Conservation (phyloP, 2,888 invertebrate species). For the Apantesis nais region DNA sequence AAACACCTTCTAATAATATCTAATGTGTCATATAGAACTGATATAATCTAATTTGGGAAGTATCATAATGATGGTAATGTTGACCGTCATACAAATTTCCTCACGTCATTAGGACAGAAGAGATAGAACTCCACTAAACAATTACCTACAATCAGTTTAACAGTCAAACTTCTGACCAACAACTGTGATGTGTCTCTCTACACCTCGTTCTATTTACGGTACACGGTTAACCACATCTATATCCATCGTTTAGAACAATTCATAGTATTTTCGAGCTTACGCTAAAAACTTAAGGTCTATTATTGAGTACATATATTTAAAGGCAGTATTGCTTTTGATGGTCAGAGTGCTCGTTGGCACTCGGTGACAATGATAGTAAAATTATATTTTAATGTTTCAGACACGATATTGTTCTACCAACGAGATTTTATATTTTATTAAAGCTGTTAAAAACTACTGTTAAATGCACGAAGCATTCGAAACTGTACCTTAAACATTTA, state of each 20-base stretch:
- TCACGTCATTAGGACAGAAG: constrained; percentile 1
- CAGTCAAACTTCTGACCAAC: constrained; percentile 35
- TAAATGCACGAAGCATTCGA: not conserved
- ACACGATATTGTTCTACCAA: constrained; percentile 23
- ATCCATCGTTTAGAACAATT: constrained; percentile 20
- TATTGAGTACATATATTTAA: constrained; percentile 19
- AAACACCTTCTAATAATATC: too few relatives aligned
- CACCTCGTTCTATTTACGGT: constrained; percentile 42
- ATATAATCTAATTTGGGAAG: not conserved
- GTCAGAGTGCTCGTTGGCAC: constrained; percentile 34
- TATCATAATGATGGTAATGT: not conserved
- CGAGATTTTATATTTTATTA: constrained; percentile 14
- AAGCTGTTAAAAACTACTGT: not conserved
- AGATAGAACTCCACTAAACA: constrained; percentile 1
- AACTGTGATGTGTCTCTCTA: constrained; percentile 21
- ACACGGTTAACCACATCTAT: constrained; percentile 38
- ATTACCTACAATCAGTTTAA: constrained; percentile 1
- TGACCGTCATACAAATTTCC: not conserved
- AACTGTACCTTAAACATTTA: not conserved
- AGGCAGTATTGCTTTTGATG: constrained; percentile 37
- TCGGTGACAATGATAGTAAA: constrained; percentile 40
- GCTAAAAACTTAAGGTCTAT: not conserved
- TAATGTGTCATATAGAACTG: not conserved
- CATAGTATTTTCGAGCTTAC: constrained; percentile 27
- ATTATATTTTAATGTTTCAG: constrained; percentile 47